Evolutionary conservation across 2,888 invertebrate species (phyloP).

Genomic region (Papilio demoleus): DNA sequence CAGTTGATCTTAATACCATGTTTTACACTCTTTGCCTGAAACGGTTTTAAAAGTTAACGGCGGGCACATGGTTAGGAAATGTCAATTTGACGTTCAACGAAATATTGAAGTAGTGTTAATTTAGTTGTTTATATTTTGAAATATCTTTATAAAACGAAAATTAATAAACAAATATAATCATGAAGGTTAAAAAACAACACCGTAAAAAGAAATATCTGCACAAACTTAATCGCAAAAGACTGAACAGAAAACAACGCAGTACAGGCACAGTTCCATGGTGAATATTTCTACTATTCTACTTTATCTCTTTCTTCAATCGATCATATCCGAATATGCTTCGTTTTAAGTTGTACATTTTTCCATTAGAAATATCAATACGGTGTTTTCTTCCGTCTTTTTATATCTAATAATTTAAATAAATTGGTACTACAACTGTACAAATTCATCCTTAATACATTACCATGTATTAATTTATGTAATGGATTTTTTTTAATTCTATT

Average conservation of each 20-base stretch:
- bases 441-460: not conserved
- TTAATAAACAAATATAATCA: conserved; percentile 50
- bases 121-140: not conserved
- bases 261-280: conserved; percentile 89
- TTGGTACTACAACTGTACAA: too few species aligned
- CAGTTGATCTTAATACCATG: too few species aligned
- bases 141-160: not conserved
- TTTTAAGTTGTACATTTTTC: not conserved
- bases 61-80: conserved; percentile 18
- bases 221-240: conserved; percentile 88
- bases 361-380: not conserved
- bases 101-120: not conserved
- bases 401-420: too few species aligned
- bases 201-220: conserved; percentile 87
- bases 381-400: not conserved
- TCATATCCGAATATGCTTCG: not conserved
- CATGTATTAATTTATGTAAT: too few species aligned
- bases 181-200: conserved; percentile 80
- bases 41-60: too few species aligned
- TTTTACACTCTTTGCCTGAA: too few species aligned
- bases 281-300: not conserved
- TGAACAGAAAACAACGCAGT: conserved; percentile 85
- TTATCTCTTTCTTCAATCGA: not conserved
- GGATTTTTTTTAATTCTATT: conserved; percentile 48
- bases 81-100: conserved; percentile 11